Conservation (phyloP, 2,888 invertebrate genomes). For the Steinernema hermaphroditum region DNA sequence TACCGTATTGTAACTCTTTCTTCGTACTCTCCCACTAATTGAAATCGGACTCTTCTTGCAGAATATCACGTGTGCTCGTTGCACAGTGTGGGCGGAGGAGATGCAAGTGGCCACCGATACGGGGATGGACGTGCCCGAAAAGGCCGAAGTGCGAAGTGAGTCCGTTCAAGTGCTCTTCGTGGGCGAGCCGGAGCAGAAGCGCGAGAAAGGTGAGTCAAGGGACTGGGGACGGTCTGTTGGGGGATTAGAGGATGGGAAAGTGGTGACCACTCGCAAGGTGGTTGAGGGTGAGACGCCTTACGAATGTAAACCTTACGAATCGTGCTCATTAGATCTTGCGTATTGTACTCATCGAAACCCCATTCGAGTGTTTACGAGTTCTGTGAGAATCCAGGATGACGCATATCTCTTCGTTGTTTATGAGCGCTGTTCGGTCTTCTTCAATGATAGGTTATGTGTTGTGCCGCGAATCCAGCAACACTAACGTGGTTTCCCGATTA, state of each 20-base stretch:
- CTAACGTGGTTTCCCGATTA: no score
- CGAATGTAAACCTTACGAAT: no score
- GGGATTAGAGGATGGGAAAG: background rate
- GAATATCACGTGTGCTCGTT: background rate
- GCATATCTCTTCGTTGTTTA: no score
- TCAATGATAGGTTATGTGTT: no score
- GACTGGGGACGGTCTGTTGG: background rate
- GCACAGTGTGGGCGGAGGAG: no score
- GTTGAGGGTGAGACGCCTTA: no score
- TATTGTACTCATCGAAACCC: no score
- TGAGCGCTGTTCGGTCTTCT: no score
- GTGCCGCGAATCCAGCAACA: no score
- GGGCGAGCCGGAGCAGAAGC: background rate
- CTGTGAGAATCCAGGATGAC: no score
- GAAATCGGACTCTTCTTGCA: background rate
- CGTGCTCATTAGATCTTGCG: no score
- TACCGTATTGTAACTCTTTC: background rate
- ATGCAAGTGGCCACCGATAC: conserved; percentile 13
- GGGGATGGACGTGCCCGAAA: background rate
- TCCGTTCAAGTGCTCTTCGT: background rate
- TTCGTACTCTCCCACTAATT: background rate
- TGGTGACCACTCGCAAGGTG: background rate
- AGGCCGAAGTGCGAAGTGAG: background rate
- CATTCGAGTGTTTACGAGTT: no score
- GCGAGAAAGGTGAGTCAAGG: conserved; percentile 3